Conservation (phyloP, 1,140 invertebrate genomes). For the Tetramorium simillimum region DNA sequence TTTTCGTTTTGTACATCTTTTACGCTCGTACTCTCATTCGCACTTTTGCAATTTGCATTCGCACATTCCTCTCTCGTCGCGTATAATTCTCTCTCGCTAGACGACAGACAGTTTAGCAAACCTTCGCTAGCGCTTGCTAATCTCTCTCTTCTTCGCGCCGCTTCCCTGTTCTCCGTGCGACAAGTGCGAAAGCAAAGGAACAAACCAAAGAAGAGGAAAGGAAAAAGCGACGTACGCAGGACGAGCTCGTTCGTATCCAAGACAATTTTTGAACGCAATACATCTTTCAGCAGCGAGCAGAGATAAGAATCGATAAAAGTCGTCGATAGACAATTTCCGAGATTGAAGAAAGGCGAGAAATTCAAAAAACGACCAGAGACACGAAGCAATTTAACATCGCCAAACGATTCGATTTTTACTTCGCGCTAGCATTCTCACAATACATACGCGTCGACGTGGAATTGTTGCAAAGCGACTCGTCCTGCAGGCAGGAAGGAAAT, state of each 20-base stretch:
- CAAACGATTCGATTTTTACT: constrained; percentile 23
- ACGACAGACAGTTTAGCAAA: constrained; percentile 37
- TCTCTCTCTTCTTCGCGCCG: constrained; percentile 61
- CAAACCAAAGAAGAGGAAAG: constrained; percentile 31
- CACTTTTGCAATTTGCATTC: constrained; percentile 50
- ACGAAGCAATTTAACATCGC: constrained; percentile 34
- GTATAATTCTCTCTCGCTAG: constrained; percentile 17
- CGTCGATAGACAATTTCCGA: constrained; percentile 3
- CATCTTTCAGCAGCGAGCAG: background rate
- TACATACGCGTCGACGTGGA: background rate
- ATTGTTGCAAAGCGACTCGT: constrained; percentile 21
- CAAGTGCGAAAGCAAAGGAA: constrained; percentile 55
- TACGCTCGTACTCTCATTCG: constrained; percentile 27
- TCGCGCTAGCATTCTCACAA: background rate
- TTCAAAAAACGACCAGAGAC: constrained; percentile 57
- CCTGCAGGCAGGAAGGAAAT: background rate
- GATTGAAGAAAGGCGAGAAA: constrained; percentile 52
- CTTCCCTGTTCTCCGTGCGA: constrained; percentile 61
- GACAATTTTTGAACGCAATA: background rate
- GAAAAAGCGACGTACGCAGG: constrained; percentile 35
- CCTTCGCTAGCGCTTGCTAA: constrained; percentile 37
- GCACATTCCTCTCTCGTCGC: constrained; percentile 48
- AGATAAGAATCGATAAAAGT: constrained; percentile 23
- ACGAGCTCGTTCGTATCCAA: constrained; percentile 33
- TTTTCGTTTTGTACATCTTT: constrained; percentile 64